Percentiles rank a stretch among this genome's conserved stretches.
Evolutionary conservation across 2,888 invertebrate genomes (phyloP).

Genomic region (Willowsia nigromaculata): DNA sequence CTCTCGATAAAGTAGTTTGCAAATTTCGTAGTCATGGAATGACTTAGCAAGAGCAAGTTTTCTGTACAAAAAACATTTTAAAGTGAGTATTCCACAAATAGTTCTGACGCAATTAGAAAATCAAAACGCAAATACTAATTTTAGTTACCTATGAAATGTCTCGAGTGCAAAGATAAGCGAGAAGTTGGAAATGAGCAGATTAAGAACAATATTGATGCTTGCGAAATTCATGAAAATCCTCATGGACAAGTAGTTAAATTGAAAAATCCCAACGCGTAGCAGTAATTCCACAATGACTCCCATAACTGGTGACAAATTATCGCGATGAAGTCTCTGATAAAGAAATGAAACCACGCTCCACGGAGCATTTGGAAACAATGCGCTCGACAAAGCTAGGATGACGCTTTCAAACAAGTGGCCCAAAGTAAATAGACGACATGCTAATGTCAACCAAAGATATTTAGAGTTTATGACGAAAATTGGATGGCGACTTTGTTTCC

Average conservation of each 20-base stretch:
- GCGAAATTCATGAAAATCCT: not conserved
- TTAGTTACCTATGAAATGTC: constrained; percentile 5
- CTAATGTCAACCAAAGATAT: not conserved
- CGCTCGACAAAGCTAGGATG: not conserved
- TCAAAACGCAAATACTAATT: too few species aligned
- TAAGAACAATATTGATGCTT: not conserved
- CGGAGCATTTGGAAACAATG: not conserved
- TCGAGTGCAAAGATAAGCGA: not conserved
- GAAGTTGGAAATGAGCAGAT: not conserved
- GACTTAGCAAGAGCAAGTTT: not conserved
- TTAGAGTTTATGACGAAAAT: too few species aligned
- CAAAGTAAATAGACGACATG: not conserved
- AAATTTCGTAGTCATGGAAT: not conserved
- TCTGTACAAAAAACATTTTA: not conserved
- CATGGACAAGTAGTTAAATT: not conserved
- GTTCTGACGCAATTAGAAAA: too few species aligned
- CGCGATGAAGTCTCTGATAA: not conserved
- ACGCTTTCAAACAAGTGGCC: not conserved
- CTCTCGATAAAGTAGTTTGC: not conserved
- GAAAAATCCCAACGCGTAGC: not conserved
- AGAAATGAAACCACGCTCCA: not conserved
- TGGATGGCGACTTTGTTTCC: too few species aligned
- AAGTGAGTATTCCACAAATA: too few species aligned
- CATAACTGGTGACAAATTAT: not conserved
- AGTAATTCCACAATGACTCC: not conserved